Evolutionary conservation across 30 jellyfish, hydroid and myxozoan species (phyloP).

Genomic region (Aurelia sp.): DNA sequence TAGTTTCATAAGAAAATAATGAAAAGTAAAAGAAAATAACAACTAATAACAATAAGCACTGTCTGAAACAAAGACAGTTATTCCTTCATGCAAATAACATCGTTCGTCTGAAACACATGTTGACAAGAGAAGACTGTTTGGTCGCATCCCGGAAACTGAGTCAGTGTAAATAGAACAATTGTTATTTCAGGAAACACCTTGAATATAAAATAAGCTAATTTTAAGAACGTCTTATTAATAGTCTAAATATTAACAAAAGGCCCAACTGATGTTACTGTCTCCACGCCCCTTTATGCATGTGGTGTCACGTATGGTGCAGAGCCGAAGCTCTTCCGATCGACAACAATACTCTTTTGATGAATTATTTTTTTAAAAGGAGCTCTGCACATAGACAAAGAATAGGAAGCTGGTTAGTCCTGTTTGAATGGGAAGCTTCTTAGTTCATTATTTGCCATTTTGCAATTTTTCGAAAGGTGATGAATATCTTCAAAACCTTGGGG

Average conservation of each 20-base stretch:
- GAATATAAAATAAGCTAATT: slow-evolving; percentile 13
- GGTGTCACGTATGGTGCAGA: too few species aligned
- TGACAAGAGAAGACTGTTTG: slow-evolving; percentile 8
- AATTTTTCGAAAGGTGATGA: too few species aligned
- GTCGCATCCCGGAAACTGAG: slow-evolving; percentile 29
- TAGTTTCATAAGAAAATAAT: neutral
- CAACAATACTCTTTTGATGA: too few species aligned
- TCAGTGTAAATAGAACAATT: neutral
- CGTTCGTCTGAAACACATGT: neutral
- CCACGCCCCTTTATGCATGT: neutral
- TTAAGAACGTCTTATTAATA: neutral
- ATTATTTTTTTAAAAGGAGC: too few species aligned
- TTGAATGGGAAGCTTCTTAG: too few species aligned
- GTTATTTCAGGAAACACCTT: slow-evolving; percentile 24
- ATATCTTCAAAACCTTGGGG: too few species aligned
- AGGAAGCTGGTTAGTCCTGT: too few species aligned
- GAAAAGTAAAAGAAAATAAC: neutral
- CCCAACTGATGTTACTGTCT: neutral
- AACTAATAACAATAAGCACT: neutral
- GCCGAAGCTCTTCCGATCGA: too few species aligned
- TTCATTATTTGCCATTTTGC: too few species aligned
- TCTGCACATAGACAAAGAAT: too few species aligned
- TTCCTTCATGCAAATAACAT: neutral
- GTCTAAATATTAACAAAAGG: slow-evolving; percentile 5
- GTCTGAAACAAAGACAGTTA: neutral